Percentiles rank a stretch among this genome's conserved stretches.
These are phyloP conservation scores for Leucophenga maculata DNA, from an alignment of 2,888 invertebrate genomes.

Conservation along the genomic window DNA sequence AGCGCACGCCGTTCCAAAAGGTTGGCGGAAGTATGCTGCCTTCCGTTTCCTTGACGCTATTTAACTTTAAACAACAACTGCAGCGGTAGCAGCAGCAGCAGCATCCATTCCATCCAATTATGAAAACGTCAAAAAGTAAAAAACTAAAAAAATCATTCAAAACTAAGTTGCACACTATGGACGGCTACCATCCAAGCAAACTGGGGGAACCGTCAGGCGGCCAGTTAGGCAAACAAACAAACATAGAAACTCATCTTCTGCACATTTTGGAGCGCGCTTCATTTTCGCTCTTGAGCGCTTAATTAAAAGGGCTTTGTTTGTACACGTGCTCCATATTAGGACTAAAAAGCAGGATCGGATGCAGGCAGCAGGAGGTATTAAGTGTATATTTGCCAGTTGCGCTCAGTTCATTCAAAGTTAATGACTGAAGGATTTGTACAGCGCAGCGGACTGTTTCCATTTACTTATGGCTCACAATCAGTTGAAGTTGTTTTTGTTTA, in stretches of 20 bases:
- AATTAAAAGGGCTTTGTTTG: conserved; percentile 20
- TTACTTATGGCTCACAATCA: not conserved
- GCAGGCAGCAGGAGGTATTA: too few relatives aligned
- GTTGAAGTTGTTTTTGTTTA: conserved; percentile 22
- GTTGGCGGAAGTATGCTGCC: not conserved
- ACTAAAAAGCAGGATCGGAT: not conserved
- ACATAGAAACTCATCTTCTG: not conserved
- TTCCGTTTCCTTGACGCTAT: not conserved
- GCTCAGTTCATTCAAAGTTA: conserved; percentile 63
- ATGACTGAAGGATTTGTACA: conserved; percentile 60
- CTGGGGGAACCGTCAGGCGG: too few relatives aligned
- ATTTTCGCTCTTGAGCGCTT: conserved; percentile 11
- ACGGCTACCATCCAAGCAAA: too few relatives aligned
- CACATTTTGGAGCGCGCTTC: not conserved
- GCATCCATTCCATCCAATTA: conserved; percentile 16
- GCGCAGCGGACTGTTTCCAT: conserved; percentile 5
- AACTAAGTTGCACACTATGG: too few relatives aligned
- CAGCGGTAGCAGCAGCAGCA: conserved; percentile 36
- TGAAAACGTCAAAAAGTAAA: too few relatives aligned
- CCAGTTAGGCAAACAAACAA: too few relatives aligned
- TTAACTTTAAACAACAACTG: conserved; percentile 3
- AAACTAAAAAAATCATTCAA: too few relatives aligned
- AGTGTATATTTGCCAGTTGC: conserved; percentile 7
- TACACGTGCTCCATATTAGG: not conserved
- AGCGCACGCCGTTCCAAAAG: too few relatives aligned